Percentiles rank a stretch among this genome's conserved stretches.
phyloP scores from a whole-genome alignment of 2,113 vertebrate species.

The Ailuropoda melanoleuca region DNA sequence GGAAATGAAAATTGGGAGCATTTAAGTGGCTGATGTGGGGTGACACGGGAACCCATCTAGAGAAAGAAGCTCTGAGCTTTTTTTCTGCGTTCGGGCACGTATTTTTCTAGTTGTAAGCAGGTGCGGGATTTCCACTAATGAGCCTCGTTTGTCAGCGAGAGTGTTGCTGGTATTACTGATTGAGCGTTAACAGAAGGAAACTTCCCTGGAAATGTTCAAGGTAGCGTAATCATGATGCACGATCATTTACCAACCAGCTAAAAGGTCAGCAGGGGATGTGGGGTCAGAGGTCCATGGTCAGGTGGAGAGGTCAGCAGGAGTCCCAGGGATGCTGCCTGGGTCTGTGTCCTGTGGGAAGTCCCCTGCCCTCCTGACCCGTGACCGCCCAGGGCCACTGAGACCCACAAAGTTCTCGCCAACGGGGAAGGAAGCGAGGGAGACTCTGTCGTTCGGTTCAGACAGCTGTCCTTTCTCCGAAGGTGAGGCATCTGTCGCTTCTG shows the following conservation, averaged over 20 bases:
- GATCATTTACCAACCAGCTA: not conserved
- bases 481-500: accelerated
- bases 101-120: accelerated
- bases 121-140: not conserved
- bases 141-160: no score
- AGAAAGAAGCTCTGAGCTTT: not conserved
- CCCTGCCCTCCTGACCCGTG: not conserved
- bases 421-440: not conserved
- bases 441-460: accelerated
- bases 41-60: not conserved
- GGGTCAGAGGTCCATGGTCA: not conserved
- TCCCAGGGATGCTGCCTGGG: not conserved
- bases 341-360: not conserved
- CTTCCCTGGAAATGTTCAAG: not conserved
- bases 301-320: not conserved
- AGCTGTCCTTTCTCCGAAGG: no score
- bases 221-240: accelerated
- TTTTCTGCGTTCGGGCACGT: accelerated
- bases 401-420: not conserved
- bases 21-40: not conserved
- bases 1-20: accelerated
- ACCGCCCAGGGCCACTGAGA: not conserved
- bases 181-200: no score
- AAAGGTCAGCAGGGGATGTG: not conserved
- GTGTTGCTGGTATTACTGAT: accelerated